A percentile compares a stretch with the other conserved stretches of the same genome.
phyloP scores from a whole-genome alignment of 1,140 invertebrate genomes.

The Drosophila sulfurigaster region DNA sequence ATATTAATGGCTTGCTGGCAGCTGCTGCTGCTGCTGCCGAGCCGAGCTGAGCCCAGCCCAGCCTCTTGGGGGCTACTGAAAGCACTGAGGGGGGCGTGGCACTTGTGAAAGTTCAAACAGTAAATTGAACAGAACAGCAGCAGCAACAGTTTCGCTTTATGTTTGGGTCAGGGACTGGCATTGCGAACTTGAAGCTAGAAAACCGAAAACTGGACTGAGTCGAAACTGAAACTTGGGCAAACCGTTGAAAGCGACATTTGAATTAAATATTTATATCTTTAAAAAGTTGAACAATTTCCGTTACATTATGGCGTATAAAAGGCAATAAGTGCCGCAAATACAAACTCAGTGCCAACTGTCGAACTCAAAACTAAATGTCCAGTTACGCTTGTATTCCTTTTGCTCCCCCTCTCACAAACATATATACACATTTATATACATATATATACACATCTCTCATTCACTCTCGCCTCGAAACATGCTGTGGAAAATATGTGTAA shows the following conservation, averaged over 20 bases:
- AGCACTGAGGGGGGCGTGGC: background rate
- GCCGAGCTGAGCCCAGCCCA: background rate
- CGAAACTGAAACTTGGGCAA: background rate
- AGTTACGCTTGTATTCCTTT: background rate
- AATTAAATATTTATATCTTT: constrained; percentile 79
- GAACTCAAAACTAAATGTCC: constrained; percentile 44
- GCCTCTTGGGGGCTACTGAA: background rate
- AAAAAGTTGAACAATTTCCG: constrained; percentile 81
- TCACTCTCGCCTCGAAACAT: constrained; percentile 37
- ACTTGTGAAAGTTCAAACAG: constrained; percentile 42
- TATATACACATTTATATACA: too few species aligned
- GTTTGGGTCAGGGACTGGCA: constrained; percentile 17
- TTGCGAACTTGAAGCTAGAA: background rate
- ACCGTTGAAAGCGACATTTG: constrained; percentile 40
- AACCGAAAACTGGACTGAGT: background rate
- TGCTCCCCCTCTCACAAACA: too few species aligned
- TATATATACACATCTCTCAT: too few species aligned
- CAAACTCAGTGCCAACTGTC: constrained; percentile 44
- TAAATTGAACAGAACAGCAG: constrained; percentile 54
- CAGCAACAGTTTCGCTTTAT: constrained; percentile 46
- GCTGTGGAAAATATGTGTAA: constrained; percentile 61
- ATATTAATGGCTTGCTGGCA: constrained; percentile 75
- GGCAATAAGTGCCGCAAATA: constrained; percentile 64
- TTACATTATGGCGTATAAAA: constrained; percentile 79
- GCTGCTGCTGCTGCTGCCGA: constrained; percentile 37